A percentile compares a stretch with the other conserved stretches of the same genome.
Conservation (phyloP, 2,888 invertebrate species). For the Cerastis rubricosa region DNA sequence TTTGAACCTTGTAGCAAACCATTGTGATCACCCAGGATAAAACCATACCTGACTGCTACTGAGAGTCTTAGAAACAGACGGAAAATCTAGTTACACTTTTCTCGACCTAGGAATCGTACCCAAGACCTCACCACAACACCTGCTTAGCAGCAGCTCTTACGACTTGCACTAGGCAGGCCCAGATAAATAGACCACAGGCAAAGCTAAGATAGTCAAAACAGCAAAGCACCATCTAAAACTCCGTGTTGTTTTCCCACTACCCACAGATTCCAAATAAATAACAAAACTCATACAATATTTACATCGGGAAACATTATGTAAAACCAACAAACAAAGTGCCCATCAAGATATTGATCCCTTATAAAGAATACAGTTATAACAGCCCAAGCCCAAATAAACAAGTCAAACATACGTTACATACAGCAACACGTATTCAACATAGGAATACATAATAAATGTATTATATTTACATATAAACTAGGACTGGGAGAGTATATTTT, state of each 20-base stretch:
- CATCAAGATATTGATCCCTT: constrained; percentile 64
- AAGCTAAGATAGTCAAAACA: constrained; percentile 4
- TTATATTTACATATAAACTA: constrained; percentile 65
- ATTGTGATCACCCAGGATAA: background rate
- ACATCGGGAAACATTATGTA: constrained; percentile 51
- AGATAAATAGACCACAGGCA: background rate
- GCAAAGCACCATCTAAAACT: background rate
- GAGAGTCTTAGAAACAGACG: background rate
- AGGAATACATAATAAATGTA: constrained; percentile 65
- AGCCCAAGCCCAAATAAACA: constrained; percentile 67
- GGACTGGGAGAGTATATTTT: constrained; percentile 61
- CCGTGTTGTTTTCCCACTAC: constrained; percentile 5
- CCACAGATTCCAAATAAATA: constrained; percentile 45
- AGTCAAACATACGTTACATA: constrained; percentile 57
- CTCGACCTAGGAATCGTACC: background rate
- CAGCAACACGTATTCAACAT: constrained; percentile 63
- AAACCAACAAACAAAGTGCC: constrained; percentile 59
- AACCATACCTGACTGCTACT: background rate
- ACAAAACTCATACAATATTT: constrained; percentile 52
- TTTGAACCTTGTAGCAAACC: background rate
- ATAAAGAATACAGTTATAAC: constrained; percentile 66
- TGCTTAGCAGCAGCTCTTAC: background rate
- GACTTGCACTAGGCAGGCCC: background rate
- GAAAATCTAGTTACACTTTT: background rate
- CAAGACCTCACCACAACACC: too few relatives aligned